phyloP scores from a whole-genome alignment of 2,888 invertebrate genomes.

The Cyrtodaria siliqua region DNA sequence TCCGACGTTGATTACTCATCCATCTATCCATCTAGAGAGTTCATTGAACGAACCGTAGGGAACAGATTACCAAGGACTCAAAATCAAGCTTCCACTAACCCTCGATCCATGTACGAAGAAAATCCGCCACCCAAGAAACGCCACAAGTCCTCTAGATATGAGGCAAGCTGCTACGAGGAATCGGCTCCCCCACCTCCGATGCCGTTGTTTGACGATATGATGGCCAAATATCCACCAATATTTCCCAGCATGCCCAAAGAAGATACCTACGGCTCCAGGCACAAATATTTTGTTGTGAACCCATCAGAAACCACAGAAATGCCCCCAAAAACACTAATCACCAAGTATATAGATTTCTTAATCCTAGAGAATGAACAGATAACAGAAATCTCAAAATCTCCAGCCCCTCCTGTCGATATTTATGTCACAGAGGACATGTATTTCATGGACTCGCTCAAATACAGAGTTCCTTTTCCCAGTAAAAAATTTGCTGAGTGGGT shows the following conservation, averaged over 20 bases:
- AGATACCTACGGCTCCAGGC: conserved; percentile 16
- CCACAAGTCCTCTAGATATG: conserved; percentile 24
- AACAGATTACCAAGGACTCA: not conserved
- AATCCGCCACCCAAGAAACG: conserved; percentile 30
- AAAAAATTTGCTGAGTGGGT: conserved; percentile 78
- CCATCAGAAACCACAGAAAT: conserved; percentile 50
- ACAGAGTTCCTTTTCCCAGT: conserved; percentile 75
- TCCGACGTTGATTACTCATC: conserved; percentile 47
- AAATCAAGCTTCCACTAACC: not conserved
- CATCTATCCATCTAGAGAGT: conserved; percentile 56
- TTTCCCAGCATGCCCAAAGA: conserved; percentile 24
- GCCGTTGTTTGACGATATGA: conserved; percentile 34
- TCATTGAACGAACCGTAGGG: conserved; percentile 22
- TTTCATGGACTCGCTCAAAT: conserved; percentile 76
- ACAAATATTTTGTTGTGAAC: conserved; percentile 61
- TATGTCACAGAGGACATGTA: conserved; percentile 80
- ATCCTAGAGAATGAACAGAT: conserved; percentile 81
- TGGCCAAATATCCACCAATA: conserved; percentile 30
- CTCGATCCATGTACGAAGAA: not conserved
- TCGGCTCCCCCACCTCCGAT: conserved; percentile 29
- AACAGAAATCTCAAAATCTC: conserved; percentile 81
- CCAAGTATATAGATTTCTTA: conserved; percentile 80
- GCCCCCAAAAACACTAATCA: conserved; percentile 57
- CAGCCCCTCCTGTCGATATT: conserved; percentile 77
- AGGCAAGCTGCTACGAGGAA: conserved; percentile 14